phyloP scores from a whole-genome alignment of 2,113 vertebrate genomes.

The Laterallus jamaicensis region DNA sequence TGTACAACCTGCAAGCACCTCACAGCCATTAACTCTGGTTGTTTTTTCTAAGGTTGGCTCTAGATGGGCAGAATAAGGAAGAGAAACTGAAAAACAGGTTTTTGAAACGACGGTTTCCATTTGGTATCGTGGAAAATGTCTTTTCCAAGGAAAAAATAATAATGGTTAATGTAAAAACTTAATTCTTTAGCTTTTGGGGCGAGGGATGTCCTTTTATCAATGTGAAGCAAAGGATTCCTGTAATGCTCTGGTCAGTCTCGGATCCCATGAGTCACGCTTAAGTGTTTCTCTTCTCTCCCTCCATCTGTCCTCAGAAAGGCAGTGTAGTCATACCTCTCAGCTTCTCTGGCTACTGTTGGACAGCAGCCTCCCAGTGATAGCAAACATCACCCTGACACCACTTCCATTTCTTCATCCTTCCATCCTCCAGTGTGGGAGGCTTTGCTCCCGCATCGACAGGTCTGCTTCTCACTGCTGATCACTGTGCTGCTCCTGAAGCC shows the following conservation, averaged over 20 bases:
- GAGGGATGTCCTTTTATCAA: slow-evolving; percentile 39
- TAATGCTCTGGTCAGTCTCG: slow-evolving; percentile 1
- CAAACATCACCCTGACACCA: background rate
- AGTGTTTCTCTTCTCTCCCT: slow-evolving; percentile 29
- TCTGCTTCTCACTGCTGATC: background rate
- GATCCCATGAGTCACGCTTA: slow-evolving; percentile 39
- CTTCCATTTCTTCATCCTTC: background rate
- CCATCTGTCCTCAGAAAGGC: background rate
- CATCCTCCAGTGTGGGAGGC: background rate
- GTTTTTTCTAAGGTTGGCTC: background rate
- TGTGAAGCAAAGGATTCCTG: slow-evolving; percentile 54
- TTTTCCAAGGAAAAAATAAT: background rate
- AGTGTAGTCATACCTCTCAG: background rate
- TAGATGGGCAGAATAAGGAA: slow-evolving; percentile 18
- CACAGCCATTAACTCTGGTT: background rate
- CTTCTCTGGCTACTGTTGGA: background rate
- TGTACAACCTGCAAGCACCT: background rate
- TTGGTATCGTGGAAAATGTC: background rate
- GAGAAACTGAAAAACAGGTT: background rate
- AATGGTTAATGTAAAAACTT: background rate
- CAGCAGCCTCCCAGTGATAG: background rate
- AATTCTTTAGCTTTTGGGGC: background rate
- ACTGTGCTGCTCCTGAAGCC: background rate
- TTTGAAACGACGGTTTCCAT: background rate
- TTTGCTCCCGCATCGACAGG: background rate